These are phyloP conservation scores for Campylomormyrus numenius DNA, from an alignment of 2,113 vertebrate genomes.

Conservation along the genomic window DNA sequence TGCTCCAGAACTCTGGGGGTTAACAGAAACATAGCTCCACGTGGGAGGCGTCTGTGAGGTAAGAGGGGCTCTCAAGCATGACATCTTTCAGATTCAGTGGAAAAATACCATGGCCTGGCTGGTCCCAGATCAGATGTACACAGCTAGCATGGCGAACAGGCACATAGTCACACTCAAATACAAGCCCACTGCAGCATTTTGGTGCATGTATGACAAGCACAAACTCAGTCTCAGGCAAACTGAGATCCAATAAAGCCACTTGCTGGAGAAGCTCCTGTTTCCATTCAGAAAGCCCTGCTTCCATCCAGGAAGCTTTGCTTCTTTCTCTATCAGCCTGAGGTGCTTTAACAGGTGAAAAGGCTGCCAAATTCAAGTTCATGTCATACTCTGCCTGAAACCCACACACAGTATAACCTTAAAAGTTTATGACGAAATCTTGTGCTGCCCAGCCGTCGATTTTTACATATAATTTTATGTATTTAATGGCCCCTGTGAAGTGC, in stretches of 20 bases:
- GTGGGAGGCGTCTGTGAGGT: background rate
- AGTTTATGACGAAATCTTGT: background rate
- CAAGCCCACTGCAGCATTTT: background rate
- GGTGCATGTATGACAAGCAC: background rate
- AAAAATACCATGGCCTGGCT: background rate
- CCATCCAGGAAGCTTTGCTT: background rate
- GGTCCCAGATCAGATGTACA: background rate
- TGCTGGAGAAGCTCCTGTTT: background rate
- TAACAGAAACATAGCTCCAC: background rate
- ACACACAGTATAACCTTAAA: background rate
- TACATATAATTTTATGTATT: background rate
- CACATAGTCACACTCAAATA: background rate
- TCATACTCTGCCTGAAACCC: background rate
- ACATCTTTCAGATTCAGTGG: slow-evolving; percentile 20
- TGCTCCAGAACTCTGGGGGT: background rate
- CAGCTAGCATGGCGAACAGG: slow-evolving; percentile 27
- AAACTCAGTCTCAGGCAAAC: background rate
- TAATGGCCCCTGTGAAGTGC: background rate
- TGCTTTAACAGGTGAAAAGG: background rate
- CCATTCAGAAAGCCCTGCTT: background rate
- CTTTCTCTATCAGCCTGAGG: background rate
- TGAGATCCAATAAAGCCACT: background rate
- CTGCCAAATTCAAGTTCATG: background rate
- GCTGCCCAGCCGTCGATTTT: background rate
- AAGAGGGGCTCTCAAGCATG: slow-evolving; percentile 15